Conservation (phyloP, 37 sponge, comb jelly and placozoan species). For the Oopsacas minuta region DNA sequence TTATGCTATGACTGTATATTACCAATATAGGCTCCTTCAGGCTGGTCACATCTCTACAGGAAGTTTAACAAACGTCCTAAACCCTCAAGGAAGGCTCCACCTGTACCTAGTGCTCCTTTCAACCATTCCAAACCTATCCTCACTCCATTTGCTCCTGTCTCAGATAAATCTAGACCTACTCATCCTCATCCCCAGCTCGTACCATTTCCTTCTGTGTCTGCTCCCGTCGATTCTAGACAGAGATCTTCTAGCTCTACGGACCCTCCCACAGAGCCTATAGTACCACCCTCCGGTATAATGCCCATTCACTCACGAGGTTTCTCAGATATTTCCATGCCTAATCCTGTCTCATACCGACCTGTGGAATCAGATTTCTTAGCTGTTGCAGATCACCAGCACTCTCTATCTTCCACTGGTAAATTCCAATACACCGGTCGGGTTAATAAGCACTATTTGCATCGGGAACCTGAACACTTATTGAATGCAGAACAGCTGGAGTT, state of each 20-base stretch:
- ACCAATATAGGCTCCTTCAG: neutral
- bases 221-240: neutral
- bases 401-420: neutral
- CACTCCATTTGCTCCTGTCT: neutral
- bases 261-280: neutral
- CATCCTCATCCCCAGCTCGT: neutral
- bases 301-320: neutral
- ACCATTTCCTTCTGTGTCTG: neutral
- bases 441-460: neutral
- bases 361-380: neutral
- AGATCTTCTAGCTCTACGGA: neutral
- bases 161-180: neutral
- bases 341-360: neutral
- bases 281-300: neutral
- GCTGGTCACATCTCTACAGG: slow-evolving; percentile 11
- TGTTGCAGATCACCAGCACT: neutral
- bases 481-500: neutral
- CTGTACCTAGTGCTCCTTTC: neutral
- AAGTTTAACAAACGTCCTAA: neutral
- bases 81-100: neutral
- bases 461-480: neutral
- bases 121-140: too few species aligned
- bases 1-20: too few species aligned
- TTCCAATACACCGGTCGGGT: neutral
- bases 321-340: neutral